Base-by-base conservation (phyloP, 2,113 vertebrate genomes). In the Ahaetulla prasina region DNA sequence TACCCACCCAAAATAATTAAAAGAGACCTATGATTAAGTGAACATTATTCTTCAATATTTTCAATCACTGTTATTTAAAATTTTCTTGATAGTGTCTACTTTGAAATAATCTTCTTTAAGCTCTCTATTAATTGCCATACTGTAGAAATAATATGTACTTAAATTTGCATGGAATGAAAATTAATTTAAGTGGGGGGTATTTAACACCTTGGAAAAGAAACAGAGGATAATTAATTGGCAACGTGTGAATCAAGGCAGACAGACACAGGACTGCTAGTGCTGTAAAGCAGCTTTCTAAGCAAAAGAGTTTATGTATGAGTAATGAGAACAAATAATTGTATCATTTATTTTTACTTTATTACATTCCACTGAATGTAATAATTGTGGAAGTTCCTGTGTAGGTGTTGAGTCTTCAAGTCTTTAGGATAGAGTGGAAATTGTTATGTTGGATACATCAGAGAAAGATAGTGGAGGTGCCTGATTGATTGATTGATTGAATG, bases 61-160 rank as follows among this genome's bases (percentile, higher is more conserved):
- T 93, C 92, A 96, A 94, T 92, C 94, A 27, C 93, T 94, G 94
- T 95, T 98, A 97, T 97, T 98, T 98, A 98, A 98, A 74, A 96
- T 96, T 97, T 97, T 95, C 95, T 97, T 96, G 18, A 96, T 96
- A 97, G 97, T 97, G 97, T 97, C 98, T 98, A 97, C 96, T 97
- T 97, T 96, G 97, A 97, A 98, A 98, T 97, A 97, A 97, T 97
- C 97, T 96, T 97, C 97, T 98, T 98, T 98, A 98, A 97, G 97
- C 97, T 97, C 97, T 98, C 97, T 95, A 97, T 96, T 98, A 98
- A 98, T 98, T 98, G 97, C 98, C 96, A 95, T 96, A 93, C 96
- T 90, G 97, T 96, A 97, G 97, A 97, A 97, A 97, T 1, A n/a
- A 97, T 97, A 97, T 98, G 97, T 98, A 97, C 96, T 98, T 98